Evolutionary conservation across 2,888 invertebrate genomes (phyloP), one percentile per base, ranked within the genome.

Genomic region (Drosophila nr. fundita): DNA sequence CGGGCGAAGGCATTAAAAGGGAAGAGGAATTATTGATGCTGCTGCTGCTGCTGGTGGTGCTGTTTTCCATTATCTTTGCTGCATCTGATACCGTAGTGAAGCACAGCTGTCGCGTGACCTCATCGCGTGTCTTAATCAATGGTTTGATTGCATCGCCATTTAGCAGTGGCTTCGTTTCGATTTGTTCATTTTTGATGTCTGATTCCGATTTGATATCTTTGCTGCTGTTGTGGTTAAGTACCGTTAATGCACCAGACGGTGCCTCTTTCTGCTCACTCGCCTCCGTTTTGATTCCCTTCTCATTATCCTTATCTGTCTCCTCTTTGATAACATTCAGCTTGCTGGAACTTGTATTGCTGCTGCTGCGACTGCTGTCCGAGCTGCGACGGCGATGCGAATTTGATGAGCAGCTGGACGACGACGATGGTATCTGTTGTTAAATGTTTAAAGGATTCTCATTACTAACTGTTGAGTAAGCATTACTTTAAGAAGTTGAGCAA

Each of bases 41-140:
- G 27, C n/a, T 76, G 49, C 68, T 65, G 54, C 52, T 60, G 24
- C 32, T 69, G 52, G 15, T 68, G n/a, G 27, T 66, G 13, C 36
- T 66, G 32, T 61, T 79, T 64, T 63, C 69, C 76, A 83, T 50
- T 54, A 65, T 53, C 29, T 68, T 63, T 0, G 24, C 18, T 10
- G 60, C 42, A 49, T 78, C 78, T 24, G 24, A 24, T 24, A 57
- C 11, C 4, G 65, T 6, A 15, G 70, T 87, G 49, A 93, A 93
- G 80, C 90, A 89, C 24, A 93, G 76, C 38, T 92, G 90, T 42
- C 93, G 87, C 30, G 92, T 83, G 10, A 93, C 91, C 64, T 93
- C 92, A 4, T 92, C 91, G 8, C 92, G 92, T 32, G 91, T 86
- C 67, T 91, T 92, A 65, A 81, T 66, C 13, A 68, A 29, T 42